These are phyloP conservation scores for Agelas oroides DNA, from an alignment of 37 sponge, comb jelly and placozoan species.

Conservation along the genomic window DNA sequence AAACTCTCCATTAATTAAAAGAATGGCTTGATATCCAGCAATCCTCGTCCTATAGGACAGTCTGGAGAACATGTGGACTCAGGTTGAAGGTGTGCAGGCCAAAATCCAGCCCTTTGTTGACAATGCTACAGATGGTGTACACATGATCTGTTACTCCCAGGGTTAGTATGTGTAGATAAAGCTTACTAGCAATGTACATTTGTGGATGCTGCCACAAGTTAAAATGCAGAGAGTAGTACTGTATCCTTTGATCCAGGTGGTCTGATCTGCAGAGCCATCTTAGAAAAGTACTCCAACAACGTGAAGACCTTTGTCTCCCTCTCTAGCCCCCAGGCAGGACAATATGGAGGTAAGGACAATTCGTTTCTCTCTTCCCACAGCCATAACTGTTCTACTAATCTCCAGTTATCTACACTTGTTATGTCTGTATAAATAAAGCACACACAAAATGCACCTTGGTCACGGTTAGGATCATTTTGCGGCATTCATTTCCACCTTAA, in stretches of 20 bases:
- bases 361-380: too few species aligned
- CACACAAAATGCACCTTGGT: too few species aligned
- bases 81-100: constrained; percentile 52
- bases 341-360: constrained; percentile 87
- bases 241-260: constrained; percentile 60
- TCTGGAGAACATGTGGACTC: constrained; percentile 53
- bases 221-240: too few species aligned
- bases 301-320: constrained; percentile 84
- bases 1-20: too few species aligned
- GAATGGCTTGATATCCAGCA: too few species aligned
- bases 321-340: constrained; percentile 86
- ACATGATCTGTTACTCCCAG: constrained; percentile 84
- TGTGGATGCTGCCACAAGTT: too few species aligned
- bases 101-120: constrained; percentile 65
- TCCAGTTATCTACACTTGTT: too few species aligned
- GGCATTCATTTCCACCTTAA: too few species aligned
- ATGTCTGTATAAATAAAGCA: too few species aligned
- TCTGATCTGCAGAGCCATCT: constrained; percentile 72
- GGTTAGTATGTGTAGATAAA: constrained; percentile 28
- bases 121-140: constrained; percentile 67
- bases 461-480: too few species aligned
- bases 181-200: too few species aligned
- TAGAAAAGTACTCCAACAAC: constrained; percentile 74
- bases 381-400: too few species aligned
- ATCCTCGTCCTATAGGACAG: constrained; percentile 5